Evolutionary conservation across 2,113 vertebrate species (phyloP).

Genomic region (Rhinolophus ferrumequinum): DNA sequence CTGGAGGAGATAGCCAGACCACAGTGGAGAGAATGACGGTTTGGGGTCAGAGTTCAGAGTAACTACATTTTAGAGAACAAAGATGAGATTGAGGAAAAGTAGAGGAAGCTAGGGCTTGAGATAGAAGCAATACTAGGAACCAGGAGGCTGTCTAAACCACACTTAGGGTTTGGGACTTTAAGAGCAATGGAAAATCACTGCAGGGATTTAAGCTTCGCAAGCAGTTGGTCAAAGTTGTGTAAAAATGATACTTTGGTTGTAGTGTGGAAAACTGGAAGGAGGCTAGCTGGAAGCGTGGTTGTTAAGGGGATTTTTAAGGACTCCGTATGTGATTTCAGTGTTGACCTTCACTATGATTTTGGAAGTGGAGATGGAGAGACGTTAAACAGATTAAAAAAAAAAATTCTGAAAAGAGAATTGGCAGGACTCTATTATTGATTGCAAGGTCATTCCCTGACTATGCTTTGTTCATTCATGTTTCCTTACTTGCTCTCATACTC

Average conservation of each 20-base stretch:
- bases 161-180: not conserved
- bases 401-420: not conserved
- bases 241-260: not conserved
- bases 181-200: not conserved
- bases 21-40: not conserved
- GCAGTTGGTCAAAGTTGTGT: not conserved
- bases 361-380: not conserved
- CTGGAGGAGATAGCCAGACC: not conserved
- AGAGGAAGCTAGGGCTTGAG: not conserved
- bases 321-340: not conserved
- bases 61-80: not conserved
- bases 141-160: rapidly evolving
- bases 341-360: not conserved
- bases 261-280: not conserved
- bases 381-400: not conserved
- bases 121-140: not conserved
- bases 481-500: not conserved
- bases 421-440: not conserved
- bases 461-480: not conserved
- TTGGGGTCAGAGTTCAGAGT: not conserved
- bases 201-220: not conserved
- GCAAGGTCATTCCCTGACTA: not conserved
- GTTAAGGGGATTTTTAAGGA: not conserved
- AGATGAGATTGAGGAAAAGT: not conserved
- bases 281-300: not conserved